A percentile compares a stretch with the other conserved stretches of the same genome.
Evolutionary conservation across 2,113 vertebrate genomes (phyloP).

Genomic region (Epinephelus fuscoguttatus): DNA sequence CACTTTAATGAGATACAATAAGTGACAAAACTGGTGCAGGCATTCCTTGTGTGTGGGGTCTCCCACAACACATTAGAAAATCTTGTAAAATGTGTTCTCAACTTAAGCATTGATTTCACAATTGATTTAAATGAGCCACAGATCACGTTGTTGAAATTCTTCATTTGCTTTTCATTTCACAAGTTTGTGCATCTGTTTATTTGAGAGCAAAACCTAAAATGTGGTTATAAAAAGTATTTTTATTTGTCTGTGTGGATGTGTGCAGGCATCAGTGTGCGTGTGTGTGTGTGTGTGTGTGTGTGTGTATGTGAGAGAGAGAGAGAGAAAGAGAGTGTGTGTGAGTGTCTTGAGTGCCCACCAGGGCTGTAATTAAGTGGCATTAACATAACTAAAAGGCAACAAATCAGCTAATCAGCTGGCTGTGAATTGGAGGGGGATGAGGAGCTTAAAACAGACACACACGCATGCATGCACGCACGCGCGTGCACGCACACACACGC

Average conservation of each 20-base stretch:
- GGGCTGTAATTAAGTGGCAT: slow-evolving; percentile 76
- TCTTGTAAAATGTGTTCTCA: slow-evolving; percentile 33
- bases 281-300: slow-evolving; percentile 11
- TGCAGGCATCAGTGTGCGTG: background rate
- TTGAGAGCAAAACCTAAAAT: slow-evolving; percentile 7
- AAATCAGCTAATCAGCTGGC: slow-evolving; percentile 77
- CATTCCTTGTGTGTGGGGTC: slow-evolving; percentile 47
- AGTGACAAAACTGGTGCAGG: slow-evolving; percentile 12
- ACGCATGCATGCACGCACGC: too few relatives aligned
- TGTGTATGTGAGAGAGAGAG: background rate
- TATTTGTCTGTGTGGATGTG: background rate
- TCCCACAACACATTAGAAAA: slow-evolving; percentile 20
- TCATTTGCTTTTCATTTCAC: slow-evolving; percentile 32
- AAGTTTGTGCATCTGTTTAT: slow-evolving; percentile 7
- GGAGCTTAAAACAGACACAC: slow-evolving; percentile 30
- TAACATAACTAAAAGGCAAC: slow-evolving; percentile 82
- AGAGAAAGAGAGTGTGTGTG: background rate
- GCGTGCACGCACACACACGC: slow-evolving; percentile 30
- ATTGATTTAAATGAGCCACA: slow-evolving; percentile 37
- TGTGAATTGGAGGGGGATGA: slow-evolving; percentile 30
- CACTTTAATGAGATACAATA: background rate
- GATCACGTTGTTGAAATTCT: slow-evolving; percentile 28
- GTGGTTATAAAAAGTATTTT: background rate
- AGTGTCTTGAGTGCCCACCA: slow-evolving; percentile 45
- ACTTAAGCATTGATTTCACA: slow-evolving; percentile 46